phyloP scores from a whole-genome alignment of 2,113 vertebrate genomes.

The Gnathonemus echidnorhynchus region DNA sequence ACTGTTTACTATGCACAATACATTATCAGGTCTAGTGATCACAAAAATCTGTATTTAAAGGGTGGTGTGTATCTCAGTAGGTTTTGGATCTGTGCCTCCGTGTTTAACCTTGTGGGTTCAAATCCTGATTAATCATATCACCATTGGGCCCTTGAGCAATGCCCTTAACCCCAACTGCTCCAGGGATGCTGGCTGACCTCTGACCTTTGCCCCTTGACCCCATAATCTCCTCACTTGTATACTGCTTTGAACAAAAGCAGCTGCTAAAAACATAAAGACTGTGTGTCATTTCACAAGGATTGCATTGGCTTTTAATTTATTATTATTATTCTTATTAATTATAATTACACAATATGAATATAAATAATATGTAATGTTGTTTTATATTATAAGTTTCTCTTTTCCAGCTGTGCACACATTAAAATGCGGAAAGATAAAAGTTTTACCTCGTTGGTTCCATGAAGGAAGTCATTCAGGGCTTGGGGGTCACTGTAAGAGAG shows the following conservation, averaged over 20 bases:
- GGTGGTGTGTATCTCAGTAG: not conserved
- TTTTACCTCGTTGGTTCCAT: constrained; percentile 68
- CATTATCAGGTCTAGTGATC: not conserved
- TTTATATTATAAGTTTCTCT: not conserved
- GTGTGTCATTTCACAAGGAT: not conserved
- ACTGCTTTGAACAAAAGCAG: not conserved
- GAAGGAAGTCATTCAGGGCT: constrained; percentile 73
- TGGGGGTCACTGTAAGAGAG: constrained; percentile 60
- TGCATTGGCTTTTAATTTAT: not conserved
- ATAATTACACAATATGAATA: not conserved
- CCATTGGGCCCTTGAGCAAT: not conserved
- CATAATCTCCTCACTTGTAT: not conserved
- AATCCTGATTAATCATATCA: not conserved
- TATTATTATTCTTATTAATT: not conserved
- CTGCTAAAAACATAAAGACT: not conserved
- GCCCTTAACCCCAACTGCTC: not conserved
- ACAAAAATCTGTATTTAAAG: not conserved
- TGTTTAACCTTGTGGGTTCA: not conserved
- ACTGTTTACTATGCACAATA: not conserved
- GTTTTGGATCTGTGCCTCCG: not conserved
- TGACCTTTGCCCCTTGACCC: not conserved
- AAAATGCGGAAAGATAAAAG: not conserved
- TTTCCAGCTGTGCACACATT: not conserved
- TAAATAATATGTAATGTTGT: not conserved
- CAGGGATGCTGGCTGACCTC: not conserved